phyloP scores from a whole-genome alignment of 2,888 invertebrate genomes.

The Xanthorhoe spadicearia region DNA sequence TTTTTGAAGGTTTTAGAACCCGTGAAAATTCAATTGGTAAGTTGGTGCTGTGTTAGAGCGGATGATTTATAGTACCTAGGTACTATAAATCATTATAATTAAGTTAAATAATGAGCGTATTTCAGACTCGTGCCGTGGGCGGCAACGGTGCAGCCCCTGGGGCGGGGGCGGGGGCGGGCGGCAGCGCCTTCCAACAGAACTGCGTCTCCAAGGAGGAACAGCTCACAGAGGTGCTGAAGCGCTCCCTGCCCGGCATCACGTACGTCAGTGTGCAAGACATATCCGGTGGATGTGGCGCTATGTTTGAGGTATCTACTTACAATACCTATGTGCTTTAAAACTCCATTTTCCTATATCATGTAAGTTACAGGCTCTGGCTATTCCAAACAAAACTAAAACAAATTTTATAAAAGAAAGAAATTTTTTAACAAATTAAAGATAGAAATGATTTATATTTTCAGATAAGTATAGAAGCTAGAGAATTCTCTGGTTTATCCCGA shows the following conservation, averaged over 20 bases:
- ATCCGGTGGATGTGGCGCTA: constrained; percentile 92
- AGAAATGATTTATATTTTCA: constrained; percentile 48
- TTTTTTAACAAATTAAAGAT: neutral
- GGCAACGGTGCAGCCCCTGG: constrained; percentile 43
- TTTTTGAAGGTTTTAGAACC: constrained; percentile 67
- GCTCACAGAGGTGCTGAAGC: constrained; percentile 63
- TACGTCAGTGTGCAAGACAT: constrained; percentile 88
- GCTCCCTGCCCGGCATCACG: constrained; percentile 86
- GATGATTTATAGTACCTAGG: neutral
- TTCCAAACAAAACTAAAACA: too few species aligned
- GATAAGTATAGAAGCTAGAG: constrained; percentile 87
- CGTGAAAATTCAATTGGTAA: constrained; percentile 65
- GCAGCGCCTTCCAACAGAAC: constrained; percentile 65
- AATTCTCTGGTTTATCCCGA: constrained; percentile 88
- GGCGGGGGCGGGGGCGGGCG: constrained; percentile 38
- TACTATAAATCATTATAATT: neutral
- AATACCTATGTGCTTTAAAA: neutral
- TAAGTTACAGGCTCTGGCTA: too few species aligned
- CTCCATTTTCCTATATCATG: too few species aligned
- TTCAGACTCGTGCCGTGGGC: constrained; percentile 57
- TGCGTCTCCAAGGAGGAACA: constrained; percentile 70
- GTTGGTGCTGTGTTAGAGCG: constrained; percentile 27
- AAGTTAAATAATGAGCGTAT: neutral
- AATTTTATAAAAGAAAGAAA: too few species aligned
- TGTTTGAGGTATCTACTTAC: constrained; percentile 86